These are phyloP conservation scores for Epinephelus awoara DNA, from an alignment of 2,797 vertebrate species.

Conservation along the genomic window DNA sequence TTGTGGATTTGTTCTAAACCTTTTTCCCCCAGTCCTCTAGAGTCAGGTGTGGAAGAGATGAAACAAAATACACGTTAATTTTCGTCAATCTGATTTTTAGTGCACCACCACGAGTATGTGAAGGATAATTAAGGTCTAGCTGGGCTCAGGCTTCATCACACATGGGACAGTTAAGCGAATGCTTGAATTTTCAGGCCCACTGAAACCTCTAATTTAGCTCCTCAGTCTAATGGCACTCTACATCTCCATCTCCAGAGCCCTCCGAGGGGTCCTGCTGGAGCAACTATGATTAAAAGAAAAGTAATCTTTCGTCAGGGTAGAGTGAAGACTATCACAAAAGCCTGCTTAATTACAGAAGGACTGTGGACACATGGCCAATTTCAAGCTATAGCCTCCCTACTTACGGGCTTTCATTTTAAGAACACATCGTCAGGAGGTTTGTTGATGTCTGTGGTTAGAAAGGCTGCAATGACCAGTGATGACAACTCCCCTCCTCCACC, in stretches of 20 bases:
- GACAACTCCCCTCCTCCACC: constrained; percentile 55
- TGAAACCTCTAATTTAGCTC: constrained; percentile 76
- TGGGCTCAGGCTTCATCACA: constrained; percentile 59
- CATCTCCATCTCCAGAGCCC: constrained; percentile 71
- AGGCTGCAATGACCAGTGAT: constrained; percentile 68
- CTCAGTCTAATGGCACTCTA: constrained; percentile 71
- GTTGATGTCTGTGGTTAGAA: constrained; percentile 68
- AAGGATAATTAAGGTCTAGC: constrained; percentile 70
- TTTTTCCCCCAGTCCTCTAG: constrained; percentile 7
- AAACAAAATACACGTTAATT: constrained; percentile 41
- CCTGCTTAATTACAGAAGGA: constrained; percentile 74
- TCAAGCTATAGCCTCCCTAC: constrained; percentile 55
- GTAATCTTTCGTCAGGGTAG: constrained; percentile 63
- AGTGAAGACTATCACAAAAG: constrained; percentile 64
- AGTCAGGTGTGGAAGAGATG: constrained; percentile 39
- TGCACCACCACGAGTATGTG: constrained; percentile 36
- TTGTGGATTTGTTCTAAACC: not conserved
- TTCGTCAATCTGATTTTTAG: constrained; percentile 45
- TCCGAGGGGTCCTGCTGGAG: constrained; percentile 66
- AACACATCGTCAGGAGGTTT: constrained; percentile 57
- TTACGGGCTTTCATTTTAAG: constrained; percentile 51
- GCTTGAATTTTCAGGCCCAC: constrained; percentile 71
- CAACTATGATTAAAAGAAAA: constrained; percentile 77
- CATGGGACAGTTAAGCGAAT: constrained; percentile 67
- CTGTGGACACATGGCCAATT: constrained; percentile 56